Conservation (phyloP, 2,797 vertebrate species). For the Gymnothorax reevesii region DNA sequence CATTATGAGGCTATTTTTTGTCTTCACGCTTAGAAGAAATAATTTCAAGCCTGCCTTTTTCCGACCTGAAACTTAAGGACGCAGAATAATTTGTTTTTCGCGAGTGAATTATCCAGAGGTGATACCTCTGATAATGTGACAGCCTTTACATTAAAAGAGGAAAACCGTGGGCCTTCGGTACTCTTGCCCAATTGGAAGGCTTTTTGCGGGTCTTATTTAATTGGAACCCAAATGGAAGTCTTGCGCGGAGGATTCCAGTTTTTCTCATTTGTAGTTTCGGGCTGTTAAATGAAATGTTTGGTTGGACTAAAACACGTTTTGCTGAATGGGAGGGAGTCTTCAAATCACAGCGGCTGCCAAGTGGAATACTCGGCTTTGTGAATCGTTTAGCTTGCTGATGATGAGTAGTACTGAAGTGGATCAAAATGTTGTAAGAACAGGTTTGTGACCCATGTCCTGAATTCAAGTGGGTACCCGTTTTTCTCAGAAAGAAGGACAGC, state of each 20-base stretch:
- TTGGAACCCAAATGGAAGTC: slow-evolving; percentile 67
- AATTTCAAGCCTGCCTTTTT: slow-evolving; percentile 54
- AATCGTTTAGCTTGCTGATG: slow-evolving; percentile 78
- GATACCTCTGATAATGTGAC: slow-evolving; percentile 65
- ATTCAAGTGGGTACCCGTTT: slow-evolving; percentile 62
- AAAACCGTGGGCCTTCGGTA: slow-evolving; percentile 64
- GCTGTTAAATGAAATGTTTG: slow-evolving; percentile 67
- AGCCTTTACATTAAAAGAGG: slow-evolving; percentile 60
- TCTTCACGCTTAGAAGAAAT: slow-evolving; percentile 52
- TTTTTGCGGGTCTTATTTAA: slow-evolving; percentile 58
- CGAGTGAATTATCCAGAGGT: slow-evolving; percentile 69
- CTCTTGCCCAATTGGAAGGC: slow-evolving; percentile 53
- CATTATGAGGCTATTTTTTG: slow-evolving; percentile 64
- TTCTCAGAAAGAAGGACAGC: slow-evolving; percentile 44
- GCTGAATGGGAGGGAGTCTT: slow-evolving; percentile 62
- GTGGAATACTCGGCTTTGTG: slow-evolving; percentile 62
- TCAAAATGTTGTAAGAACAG: slow-evolving; percentile 70
- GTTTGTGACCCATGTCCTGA: slow-evolving; percentile 66
- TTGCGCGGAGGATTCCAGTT: slow-evolving; percentile 48
- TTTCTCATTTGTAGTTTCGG: slow-evolving; percentile 48
- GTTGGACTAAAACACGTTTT: slow-evolving; percentile 60
- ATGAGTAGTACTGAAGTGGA: slow-evolving; percentile 68
- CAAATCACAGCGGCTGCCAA: slow-evolving; percentile 64
- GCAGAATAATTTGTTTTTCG: slow-evolving; percentile 55
- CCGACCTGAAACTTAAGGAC: slow-evolving; percentile 69